A percentile compares a stretch with the other conserved stretches of the same genome.
Evolutionary conservation across 2,113 vertebrate species (phyloP).

Genomic region (Oreotragus oreotragus): DNA sequence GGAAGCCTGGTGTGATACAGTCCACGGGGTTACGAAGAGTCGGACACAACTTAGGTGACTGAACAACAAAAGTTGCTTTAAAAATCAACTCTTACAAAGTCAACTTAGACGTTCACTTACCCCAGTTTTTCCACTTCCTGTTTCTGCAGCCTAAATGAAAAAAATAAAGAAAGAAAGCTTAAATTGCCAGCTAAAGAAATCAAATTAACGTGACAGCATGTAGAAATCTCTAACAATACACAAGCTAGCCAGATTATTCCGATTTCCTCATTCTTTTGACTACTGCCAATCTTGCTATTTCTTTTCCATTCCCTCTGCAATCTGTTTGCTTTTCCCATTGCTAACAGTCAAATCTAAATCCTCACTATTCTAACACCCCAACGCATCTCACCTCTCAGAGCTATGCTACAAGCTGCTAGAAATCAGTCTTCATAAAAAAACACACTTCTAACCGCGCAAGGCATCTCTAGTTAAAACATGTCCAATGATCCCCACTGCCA

Average conservation of each 20-base stretch:
- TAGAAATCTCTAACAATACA: background rate
- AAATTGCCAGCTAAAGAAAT: background rate
- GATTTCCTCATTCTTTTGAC: background rate
- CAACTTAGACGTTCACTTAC: slow-evolving; percentile 83
- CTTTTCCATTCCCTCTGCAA: background rate
- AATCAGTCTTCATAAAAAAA: background rate
- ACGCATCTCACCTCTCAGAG: background rate
- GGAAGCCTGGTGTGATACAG: background rate
- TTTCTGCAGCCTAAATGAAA: slow-evolving; percentile 92
- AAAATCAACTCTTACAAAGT: background rate
- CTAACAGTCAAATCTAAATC: background rate
- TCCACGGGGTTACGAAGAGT: background rate
- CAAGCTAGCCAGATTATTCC: too few species aligned
- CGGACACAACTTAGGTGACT: background rate
- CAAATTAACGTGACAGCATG: background rate
- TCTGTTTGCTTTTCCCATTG: background rate
- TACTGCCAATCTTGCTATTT: background rate
- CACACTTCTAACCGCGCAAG: background rate
- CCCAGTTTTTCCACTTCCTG: slow-evolving; percentile 98
- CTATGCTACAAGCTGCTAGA: background rate
- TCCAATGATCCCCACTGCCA: background rate
- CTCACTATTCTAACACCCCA: background rate
- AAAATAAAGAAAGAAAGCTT: background rate
- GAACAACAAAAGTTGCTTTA: background rate
- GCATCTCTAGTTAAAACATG: background rate